A percentile compares a stretch with the other conserved stretches of the same genome.
phyloP scores from a whole-genome alignment of 2,113 vertebrate genomes.

The Piprites chloris region DNA sequence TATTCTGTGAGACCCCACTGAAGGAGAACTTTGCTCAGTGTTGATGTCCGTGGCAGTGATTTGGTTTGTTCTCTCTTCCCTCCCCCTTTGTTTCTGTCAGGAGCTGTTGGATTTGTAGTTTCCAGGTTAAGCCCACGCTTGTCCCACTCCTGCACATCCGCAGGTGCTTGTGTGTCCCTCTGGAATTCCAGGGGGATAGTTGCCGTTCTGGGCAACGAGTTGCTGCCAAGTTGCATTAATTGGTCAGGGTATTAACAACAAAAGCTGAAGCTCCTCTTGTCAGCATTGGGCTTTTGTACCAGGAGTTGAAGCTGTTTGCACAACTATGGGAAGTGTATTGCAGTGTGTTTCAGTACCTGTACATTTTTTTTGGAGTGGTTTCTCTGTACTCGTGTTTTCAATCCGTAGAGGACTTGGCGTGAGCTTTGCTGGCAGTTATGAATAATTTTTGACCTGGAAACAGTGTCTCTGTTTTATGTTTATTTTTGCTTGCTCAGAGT shows the following conservation, averaged over 20 bases:
- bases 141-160: not conserved
- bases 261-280: slow-evolving; percentile 55
- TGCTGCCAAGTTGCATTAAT: slow-evolving; percentile 58
- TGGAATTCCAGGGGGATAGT: not conserved
- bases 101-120: not conserved
- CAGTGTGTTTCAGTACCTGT: not conserved
- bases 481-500: not conserved
- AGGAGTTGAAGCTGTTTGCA: slow-evolving; percentile 26
- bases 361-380: not conserved
- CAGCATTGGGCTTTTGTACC: not conserved
- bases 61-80: not conserved
- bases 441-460: not conserved
- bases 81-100: not conserved
- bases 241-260: slow-evolving; percentile 57
- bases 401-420: not conserved
- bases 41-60: not conserved
- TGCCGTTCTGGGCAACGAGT: slow-evolving; percentile 30
- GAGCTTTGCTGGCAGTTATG: not conserved
- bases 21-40: not conserved
- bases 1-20: not conserved
- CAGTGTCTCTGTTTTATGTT: not conserved
- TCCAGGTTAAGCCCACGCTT: not conserved
- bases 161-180: slow-evolving; percentile 23
- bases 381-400: not conserved
- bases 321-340: not conserved